Conservation (phyloP, 1,140 invertebrate species). For the Parasteatoda tepidariorum region DNA sequence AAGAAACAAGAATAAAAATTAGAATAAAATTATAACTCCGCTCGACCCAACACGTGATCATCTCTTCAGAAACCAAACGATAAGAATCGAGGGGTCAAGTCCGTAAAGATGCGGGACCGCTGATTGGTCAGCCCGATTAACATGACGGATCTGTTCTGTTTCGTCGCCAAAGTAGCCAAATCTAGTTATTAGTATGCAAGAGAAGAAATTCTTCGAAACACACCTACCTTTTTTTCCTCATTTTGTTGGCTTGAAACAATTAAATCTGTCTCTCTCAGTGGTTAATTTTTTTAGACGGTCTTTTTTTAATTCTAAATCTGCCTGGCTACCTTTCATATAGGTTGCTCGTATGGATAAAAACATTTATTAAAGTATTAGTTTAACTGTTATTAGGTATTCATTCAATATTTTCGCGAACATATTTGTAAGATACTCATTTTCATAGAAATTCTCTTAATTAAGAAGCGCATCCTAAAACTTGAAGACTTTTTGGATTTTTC, state of each 20-base stretch:
- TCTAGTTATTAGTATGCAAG: conserved; percentile 36
- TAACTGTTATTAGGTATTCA: no score
- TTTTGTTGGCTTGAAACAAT: conserved; percentile 35
- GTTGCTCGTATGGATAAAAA: no score
- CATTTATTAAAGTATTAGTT: no score
- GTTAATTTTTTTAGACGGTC: conserved; percentile 2
- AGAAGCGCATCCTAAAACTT: no score
- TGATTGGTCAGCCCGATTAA: conserved; percentile 40
- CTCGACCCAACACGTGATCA: conserved; percentile 36
- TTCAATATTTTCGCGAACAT: no score
- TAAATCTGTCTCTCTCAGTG: conserved; percentile 10
- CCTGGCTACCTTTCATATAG: not conserved
- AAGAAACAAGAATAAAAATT: conserved; percentile 10
- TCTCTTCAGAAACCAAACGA: not conserved
- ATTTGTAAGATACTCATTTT: no score
- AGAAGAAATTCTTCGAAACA: not conserved
- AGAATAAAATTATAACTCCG: not conserved
- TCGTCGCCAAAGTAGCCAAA: conserved; percentile 43
- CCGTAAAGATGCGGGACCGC: conserved; percentile 17
- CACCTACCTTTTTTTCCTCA: conserved; percentile 18
- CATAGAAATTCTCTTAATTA: no score
- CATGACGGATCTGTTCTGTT: conserved; percentile 37
- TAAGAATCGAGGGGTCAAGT: conserved; percentile 45
- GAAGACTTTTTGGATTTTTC: no score
- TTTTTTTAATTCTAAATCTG: not conserved